These are phyloP conservation scores for Drosophila mayri DNA, from an alignment of 1,140 invertebrate genomes.

Conservation along the genomic window DNA sequence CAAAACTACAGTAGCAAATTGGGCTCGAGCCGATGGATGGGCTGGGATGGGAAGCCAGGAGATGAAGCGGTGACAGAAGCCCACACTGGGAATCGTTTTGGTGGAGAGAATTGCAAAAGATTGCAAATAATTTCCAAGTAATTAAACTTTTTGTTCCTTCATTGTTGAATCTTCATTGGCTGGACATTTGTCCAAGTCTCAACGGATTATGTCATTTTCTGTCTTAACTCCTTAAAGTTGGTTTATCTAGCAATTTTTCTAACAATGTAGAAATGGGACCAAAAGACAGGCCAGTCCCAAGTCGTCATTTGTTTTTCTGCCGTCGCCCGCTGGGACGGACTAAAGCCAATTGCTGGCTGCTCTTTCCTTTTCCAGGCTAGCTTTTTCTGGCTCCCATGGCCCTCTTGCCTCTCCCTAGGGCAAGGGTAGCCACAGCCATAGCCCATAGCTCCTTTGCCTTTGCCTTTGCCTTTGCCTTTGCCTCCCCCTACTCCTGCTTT, in stretches of 20 bases:
- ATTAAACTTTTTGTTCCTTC: background rate
- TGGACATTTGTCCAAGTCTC: no score
- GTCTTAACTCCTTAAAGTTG: background rate
- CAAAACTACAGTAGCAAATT: conserved; percentile 51
- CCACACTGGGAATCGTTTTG: background rate
- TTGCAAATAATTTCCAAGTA: background rate
- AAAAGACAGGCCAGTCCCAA: conserved; percentile 48
- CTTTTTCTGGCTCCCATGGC: conserved; percentile 38
- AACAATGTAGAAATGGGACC: conserved; percentile 46
- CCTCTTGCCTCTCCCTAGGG: conserved; percentile 45
- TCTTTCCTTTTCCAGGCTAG: conserved; percentile 21
- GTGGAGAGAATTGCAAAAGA: no score
- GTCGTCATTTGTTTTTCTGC: conserved; percentile 63
- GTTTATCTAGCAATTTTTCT: background rate
- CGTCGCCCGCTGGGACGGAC: conserved; percentile 37
- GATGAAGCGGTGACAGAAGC: conserved; percentile 14
- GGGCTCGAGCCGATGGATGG: conserved; percentile 10
- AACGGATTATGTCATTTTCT: background rate
- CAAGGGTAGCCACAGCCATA: conserved; percentile 21
- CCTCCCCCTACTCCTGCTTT: conserved; percentile 12
- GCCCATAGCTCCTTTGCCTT: background rate
- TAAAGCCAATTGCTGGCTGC: conserved; percentile 21
- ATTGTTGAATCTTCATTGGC: no score
- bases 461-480: background rate
- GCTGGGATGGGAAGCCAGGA: conserved; percentile 12